Evolutionary conservation across 1,140 invertebrate species (phyloP), one percentile per base, ranked within the genome.

Genomic region (Maconellicoccus hirsutus): DNA sequence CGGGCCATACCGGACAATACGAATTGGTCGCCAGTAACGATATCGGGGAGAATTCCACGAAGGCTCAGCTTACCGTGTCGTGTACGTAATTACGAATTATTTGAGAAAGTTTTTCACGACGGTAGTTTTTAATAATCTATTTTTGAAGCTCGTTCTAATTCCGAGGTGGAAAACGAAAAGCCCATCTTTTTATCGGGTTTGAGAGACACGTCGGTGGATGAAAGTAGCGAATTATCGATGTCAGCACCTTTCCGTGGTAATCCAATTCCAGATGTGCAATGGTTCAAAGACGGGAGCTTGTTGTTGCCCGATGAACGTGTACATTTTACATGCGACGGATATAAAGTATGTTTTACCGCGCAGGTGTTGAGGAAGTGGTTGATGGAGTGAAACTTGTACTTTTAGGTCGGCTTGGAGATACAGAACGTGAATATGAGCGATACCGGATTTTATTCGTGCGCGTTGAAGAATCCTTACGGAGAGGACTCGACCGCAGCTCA

Each of bases 191-290:
- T 90, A 7, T 86, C 88, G 72, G 83, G 84, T 0, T 79, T 95
- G 0, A 82, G 87, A 39, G 90, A 94, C 78, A 79, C 86, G 0
- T 84, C 85, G 7, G 86, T 86, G 0, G 89, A 93, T 75, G 92
- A 96, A 79, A 92, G 91, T 1, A 82, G 86, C 77, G 83, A 84
- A 0, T 75, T 92, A 3, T 73, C 78, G 0, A 76, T 92, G 0
- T 84, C 84, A 70, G 87, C 86, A 22, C 85, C 88, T 1, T 89
- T 91, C 77, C 81, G 84, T 21, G 92, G 91, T n/a, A 93, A 93
- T 82, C 93, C 94, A 0, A 84, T 93, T 73, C 93, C 93, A 0
- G 86, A 91, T 61, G 86, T 93, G 10, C 82, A 81, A 71, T 96
- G 93, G 93, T 87, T 81, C 23, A 93, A 92, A 78, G 87, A 94